Percentiles rank a stretch among this genome's conserved stretches.
Conservation (phyloP, 1,140 invertebrate genomes). For the Pantala flavescens region DNA sequence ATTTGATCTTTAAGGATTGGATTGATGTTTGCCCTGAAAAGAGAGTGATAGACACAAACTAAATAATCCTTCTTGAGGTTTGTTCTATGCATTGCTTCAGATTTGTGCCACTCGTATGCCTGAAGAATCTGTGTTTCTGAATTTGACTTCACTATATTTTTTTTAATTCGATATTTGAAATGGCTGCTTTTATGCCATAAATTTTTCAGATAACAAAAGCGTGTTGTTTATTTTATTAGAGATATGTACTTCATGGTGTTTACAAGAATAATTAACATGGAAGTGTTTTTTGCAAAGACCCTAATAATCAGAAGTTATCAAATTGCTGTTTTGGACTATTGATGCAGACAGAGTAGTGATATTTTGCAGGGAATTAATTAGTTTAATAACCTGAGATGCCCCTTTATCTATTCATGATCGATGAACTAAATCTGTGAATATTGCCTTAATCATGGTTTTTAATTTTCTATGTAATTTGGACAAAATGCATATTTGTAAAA, state of each 20-base stretch:
- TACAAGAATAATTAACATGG: background rate
- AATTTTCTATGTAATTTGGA: too few relatives aligned
- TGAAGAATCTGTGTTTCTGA: constrained; percentile 1
- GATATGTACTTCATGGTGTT: constrained; percentile 6
- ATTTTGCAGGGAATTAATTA: background rate
- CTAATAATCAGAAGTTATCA: constrained; percentile 3
- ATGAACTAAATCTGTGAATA: too few relatives aligned
- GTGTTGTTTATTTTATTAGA: constrained; percentile 4
- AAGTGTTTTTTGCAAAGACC: constrained; percentile 2
- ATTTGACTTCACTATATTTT: constrained; percentile 4
- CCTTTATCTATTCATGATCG: too few relatives aligned
- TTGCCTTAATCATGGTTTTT: too few relatives aligned
- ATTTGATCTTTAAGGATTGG: too few relatives aligned
- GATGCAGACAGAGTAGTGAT: background rate
- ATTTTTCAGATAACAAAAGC: constrained; percentile 1
- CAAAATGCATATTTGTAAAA: too few relatives aligned
- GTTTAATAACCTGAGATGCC: background rate
- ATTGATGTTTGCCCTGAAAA: too few relatives aligned
- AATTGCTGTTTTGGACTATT: background rate
- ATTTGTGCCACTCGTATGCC: constrained; percentile 8
- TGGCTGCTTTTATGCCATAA: constrained; percentile 5
- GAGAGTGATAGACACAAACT: background rate
- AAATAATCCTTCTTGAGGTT: background rate
- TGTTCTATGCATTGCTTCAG: constrained; percentile 5
- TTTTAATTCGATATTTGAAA: constrained; percentile 9